Evolutionary conservation across 2,888 invertebrate genomes (phyloP), one percentile per base, ranked within the genome.

Genomic region (Rhodophaea formosa): DNA sequence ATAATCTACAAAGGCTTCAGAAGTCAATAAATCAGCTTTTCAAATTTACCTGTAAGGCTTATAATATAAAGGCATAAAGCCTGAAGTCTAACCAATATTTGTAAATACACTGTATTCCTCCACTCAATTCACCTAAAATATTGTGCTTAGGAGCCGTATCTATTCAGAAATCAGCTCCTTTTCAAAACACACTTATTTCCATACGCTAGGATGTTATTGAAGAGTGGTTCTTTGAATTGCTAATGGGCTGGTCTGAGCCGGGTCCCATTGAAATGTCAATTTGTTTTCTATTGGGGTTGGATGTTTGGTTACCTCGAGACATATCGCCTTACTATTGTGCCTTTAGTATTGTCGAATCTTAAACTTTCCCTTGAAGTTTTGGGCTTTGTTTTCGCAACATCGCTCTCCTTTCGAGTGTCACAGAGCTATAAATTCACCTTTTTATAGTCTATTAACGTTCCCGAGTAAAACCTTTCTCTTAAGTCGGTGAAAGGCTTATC

Each of bases 261-360:
- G 76, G 76, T 75, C 70, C 85, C 76, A 89, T 90, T 87, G 86
- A 90, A 87, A 88, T 83, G 90, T 88, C 90, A 89, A 90, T 90
- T 90, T 89, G 88, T 91, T 90, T 88, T 88, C 88, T 85, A 86
- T 88, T 82, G 85, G 86, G 86, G 83, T 82, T 71, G 67, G 69
- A 66, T 75, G 76, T 80, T 77, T 73, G 79, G 77, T 74, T 75
- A 75, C 74, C 68, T 69, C 71, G 70, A 68, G 78, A 77, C 80
- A 80, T 80, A 83, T 80, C 81, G 79, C 61, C 74, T 77, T 71
- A 71, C 79, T 74, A 74, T 84, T 79, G 78, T 82, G 72, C 62
- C 52, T 59, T 63, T 58, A 60, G 63, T 67, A 69, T 70, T 68
- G 45, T 46, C 59, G 61, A 65, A 68, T 68, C 71, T 69, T 61